Base-by-base conservation (phyloP, 2,888 invertebrate genomes). In the Luperina nickerlii region DNA sequence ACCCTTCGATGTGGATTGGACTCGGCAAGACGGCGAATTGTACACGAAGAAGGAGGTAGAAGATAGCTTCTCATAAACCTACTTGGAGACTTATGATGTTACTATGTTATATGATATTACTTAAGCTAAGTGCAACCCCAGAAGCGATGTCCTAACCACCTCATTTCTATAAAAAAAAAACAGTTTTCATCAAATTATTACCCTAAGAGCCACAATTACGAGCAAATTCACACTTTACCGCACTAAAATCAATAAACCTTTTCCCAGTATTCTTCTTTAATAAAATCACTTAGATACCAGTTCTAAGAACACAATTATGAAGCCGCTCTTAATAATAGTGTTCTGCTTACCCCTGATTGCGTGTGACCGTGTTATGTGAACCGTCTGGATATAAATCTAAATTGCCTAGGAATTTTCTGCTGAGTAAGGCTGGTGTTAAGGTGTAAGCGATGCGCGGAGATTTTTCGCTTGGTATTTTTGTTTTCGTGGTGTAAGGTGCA, bases 351-450 rank as follows among this genome's bases (percentile, higher is more conserved):
- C 82, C 83, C 82, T 91, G 90, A 90, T 92, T 90, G 91, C 91
- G 92, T 91, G 91, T 92, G 93, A 92, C 93, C 92, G 92, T 87
- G 92, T 93, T 92, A 93, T 92, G 90, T 92, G 91, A 92, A 92
- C 91, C 90, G 91, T 87, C 92, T 90, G 90, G 94, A 95, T 95
- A 93, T 85, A 89, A 89, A 94, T 95, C 94, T 95, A 93, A 94
- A 95, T 93, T 93, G 91, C 74, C 71, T 84, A 85, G 78, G 68
- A 68, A 72, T 84, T 78, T 81, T 69, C 68, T 84, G 78, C 54
- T 73, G 24, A 67, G 57, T 74, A 62, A 77, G 24, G 74, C 13
- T 2, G 18, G 18, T 32, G 32, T 20, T 1, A 18, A 15, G 0
- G 18, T 24, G 48, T 11, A 1, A 69, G 85, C 78, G 60, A 81